A percentile compares a stretch with the other conserved stretches of the same genome.
Conservation (phyloP, 2,113 vertebrate genomes). For the Coreoperca whiteheadi region DNA sequence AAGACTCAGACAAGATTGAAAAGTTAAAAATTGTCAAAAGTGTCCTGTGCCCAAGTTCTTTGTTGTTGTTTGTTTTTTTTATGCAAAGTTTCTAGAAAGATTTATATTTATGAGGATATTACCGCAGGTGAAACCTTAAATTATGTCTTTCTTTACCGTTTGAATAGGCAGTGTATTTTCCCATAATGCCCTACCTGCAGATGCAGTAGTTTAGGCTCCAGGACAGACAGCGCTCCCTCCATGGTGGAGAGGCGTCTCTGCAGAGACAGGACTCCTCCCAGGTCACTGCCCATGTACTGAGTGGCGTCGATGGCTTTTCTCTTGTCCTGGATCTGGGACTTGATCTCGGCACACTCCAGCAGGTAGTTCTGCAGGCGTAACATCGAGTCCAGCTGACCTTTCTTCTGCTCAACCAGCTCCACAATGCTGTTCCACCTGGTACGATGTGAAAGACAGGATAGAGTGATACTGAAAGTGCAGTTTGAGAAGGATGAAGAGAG, state of each 20-base stretch:
- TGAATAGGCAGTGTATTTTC: not conserved
- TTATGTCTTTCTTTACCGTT: not conserved
- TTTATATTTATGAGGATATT: not conserved
- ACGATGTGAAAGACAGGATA: not conserved
- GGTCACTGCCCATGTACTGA: conserved; percentile 86
- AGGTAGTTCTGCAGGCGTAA: conserved; percentile 94
- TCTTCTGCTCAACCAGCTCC: conserved; percentile 93
- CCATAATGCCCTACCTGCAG: conserved; percentile 83
- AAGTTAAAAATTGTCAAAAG: not conserved
- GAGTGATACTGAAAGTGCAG: not conserved
- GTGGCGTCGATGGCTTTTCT: conserved; percentile 91
- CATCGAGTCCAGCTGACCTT: conserved; percentile 87
- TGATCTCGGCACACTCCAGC: conserved; percentile 92
- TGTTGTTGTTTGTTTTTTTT: not conserved
- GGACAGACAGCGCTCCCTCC: conserved; percentile 90
- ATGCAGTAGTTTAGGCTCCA: conserved; percentile 91
- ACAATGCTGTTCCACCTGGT: conserved; percentile 96
- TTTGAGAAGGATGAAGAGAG: not conserved
- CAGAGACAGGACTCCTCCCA: conserved; percentile 88
- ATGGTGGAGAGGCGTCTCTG: conserved; percentile 92
- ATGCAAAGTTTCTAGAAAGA: not conserved
- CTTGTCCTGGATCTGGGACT: conserved; percentile 92
- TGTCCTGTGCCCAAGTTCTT: not conserved
- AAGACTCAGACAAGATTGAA: not conserved
- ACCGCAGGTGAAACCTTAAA: too few relatives aligned